A percentile compares a stretch with the other conserved stretches of the same genome.
phyloP scores from a whole-genome alignment of 2,888 invertebrate species.

The Hofmannophila pseudospretella region DNA sequence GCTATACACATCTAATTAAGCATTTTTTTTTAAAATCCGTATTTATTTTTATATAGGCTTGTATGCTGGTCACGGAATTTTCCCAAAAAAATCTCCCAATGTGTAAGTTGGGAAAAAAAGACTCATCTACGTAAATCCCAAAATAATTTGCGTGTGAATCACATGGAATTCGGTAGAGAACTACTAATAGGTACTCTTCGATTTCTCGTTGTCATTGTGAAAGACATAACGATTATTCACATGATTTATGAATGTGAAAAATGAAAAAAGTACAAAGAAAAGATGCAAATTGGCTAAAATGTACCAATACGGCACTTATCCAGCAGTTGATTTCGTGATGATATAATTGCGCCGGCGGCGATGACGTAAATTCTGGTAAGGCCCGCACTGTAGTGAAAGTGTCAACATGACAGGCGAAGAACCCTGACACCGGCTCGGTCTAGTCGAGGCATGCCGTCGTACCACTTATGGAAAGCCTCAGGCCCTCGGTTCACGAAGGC shows the following conservation, averaged over 20 bases:
- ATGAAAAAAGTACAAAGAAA: background rate
- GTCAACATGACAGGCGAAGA: constrained; percentile 45
- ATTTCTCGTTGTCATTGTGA: background rate
- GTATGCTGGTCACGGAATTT: too few species aligned
- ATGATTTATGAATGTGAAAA: background rate
- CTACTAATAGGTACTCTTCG: too few species aligned
- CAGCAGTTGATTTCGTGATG: constrained; percentile 60
- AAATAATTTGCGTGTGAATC: too few species aligned
- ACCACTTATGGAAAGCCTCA: too few species aligned
- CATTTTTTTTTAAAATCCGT: too few species aligned
- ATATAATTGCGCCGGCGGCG: constrained; percentile 53
- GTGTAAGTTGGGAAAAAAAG: too few species aligned
- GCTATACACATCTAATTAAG: too few species aligned
- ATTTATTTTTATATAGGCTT: too few species aligned
- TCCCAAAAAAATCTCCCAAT: too few species aligned
- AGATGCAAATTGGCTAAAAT: constrained; percentile 11
- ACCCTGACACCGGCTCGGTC: constrained; percentile 35
- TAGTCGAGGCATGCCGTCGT: background rate
- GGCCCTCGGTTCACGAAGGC: too few species aligned
- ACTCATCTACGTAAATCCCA: too few species aligned
- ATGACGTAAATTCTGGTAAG: constrained; percentile 60
- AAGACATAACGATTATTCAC: background rate
- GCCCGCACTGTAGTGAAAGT: constrained; percentile 56
- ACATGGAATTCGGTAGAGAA: too few species aligned
- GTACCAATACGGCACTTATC: constrained; percentile 37